phyloP scores from a whole-genome alignment of 2,888 invertebrate species.

The Ischnura elegans region DNA sequence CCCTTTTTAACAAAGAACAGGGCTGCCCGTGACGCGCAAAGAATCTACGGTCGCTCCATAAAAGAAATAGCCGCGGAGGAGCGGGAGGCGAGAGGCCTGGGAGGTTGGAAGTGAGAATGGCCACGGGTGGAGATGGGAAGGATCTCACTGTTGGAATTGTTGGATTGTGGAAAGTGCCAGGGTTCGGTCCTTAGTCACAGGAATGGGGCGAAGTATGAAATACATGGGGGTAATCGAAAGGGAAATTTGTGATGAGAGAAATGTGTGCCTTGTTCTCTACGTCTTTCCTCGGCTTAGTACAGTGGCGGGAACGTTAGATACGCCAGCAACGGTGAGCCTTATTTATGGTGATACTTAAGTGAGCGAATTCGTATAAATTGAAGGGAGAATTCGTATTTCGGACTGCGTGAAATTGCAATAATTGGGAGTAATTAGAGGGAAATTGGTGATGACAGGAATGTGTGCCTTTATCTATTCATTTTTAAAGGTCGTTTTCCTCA shows the following conservation, averaged over 20 bases:
- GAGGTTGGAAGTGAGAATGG: background rate
- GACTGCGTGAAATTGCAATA: no score
- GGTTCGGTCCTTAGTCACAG: background rate
- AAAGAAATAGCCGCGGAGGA: slow-evolving; percentile 23
- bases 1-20: slow-evolving; percentile 57
- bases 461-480: no score
- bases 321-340: no score
- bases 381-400: no score
- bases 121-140: background rate
- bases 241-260: background rate
- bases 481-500: no score
- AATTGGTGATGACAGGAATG: no score
- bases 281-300: no score
- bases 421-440: no score
- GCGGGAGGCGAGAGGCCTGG: background rate
- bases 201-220: background rate
- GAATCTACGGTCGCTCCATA: slow-evolving; percentile 59
- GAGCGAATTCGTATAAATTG: no score
- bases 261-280: no score
- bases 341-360: no score
- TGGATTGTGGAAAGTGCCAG: background rate
- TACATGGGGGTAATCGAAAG: background rate
- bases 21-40: slow-evolving; percentile 60
- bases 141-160: background rate
- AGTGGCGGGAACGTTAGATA: no score